These are phyloP conservation scores for Calypte anna DNA, from an alignment of 2,113 vertebrate species.

Conservation along the genomic window DNA sequence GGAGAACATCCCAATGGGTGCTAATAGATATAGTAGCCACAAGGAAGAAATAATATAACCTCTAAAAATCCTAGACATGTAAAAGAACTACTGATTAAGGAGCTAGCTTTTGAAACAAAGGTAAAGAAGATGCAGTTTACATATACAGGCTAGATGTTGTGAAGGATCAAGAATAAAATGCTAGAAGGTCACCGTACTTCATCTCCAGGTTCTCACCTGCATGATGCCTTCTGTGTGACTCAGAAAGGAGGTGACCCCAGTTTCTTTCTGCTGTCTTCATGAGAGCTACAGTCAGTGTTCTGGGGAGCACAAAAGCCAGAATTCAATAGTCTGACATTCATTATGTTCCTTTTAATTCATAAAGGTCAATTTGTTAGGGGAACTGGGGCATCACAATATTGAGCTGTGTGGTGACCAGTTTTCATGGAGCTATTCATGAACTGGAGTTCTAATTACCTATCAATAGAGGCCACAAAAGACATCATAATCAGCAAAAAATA, in stretches of 20 bases:
- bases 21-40: not conserved
- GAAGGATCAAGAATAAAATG: not conserved
- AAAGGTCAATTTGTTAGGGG: not conserved
- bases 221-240: not conserved
- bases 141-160: not conserved
- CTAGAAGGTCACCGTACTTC: not conserved
- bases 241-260: accelerated
- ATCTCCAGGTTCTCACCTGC: not conserved
- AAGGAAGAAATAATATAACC: not conserved
- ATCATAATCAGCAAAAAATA: not conserved
- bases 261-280: not conserved
- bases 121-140: not conserved
- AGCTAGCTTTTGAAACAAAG: not conserved
- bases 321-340: not conserved
- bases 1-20: not conserved
- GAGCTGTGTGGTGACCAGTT: not conserved
- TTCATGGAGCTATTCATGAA: not conserved
- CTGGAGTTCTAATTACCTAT: not conserved
- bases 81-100: not conserved
- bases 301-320: not conserved
- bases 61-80: not conserved
- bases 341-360: not conserved
- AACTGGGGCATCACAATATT: not conserved
- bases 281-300: not conserved
- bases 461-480: not conserved